A percentile compares a stretch with the other conserved stretches of the same genome.
These are phyloP conservation scores for Gymnorhina tibicen DNA, from an alignment of 2,113 vertebrate species.

Conservation along the genomic window DNA sequence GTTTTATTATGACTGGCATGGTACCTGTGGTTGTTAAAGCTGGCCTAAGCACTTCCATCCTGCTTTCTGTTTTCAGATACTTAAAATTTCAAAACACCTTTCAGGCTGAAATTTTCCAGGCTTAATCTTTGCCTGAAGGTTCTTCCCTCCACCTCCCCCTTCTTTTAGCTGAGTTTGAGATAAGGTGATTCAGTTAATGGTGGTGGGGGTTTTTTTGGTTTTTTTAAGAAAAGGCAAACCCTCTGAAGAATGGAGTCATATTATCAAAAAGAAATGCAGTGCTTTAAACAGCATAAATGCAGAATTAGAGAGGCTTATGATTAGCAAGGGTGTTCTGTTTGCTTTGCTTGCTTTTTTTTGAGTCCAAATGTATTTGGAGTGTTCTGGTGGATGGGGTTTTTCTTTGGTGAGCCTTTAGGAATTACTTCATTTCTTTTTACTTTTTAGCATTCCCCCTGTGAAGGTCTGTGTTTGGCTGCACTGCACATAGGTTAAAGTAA, in stretches of 20 bases:
- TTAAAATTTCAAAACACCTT: constrained; percentile 44
- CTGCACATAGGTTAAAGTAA: background rate
- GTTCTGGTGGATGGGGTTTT: background rate
- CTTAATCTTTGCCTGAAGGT: constrained; percentile 63
- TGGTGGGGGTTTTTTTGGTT: background rate
- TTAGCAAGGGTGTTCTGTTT: background rate
- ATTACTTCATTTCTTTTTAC: background rate
- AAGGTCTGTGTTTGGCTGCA: background rate
- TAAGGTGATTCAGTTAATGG: constrained; percentile 24
- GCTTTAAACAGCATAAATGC: background rate
- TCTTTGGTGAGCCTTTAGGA: background rate
- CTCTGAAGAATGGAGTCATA: background rate
- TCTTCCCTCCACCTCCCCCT: constrained; percentile 20
- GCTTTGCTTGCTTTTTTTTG: background rate
- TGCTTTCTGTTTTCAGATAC: constrained; percentile 44
- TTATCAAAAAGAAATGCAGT: background rate
- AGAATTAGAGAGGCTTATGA: background rate
- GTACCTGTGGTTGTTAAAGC: background rate
- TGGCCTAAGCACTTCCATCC: constrained; percentile 19
- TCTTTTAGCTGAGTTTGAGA: constrained; percentile 30
- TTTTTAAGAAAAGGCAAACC: background rate
- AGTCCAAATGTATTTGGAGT: background rate
- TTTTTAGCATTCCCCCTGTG: background rate
- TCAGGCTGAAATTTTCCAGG: constrained; percentile 52
- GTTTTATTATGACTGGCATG: background rate